A percentile compares a stretch with the other conserved stretches of the same genome.
These are phyloP conservation scores for Aptenodytes patagonicus DNA, from an alignment of 2,113 vertebrate species.

Conservation along the genomic window DNA sequence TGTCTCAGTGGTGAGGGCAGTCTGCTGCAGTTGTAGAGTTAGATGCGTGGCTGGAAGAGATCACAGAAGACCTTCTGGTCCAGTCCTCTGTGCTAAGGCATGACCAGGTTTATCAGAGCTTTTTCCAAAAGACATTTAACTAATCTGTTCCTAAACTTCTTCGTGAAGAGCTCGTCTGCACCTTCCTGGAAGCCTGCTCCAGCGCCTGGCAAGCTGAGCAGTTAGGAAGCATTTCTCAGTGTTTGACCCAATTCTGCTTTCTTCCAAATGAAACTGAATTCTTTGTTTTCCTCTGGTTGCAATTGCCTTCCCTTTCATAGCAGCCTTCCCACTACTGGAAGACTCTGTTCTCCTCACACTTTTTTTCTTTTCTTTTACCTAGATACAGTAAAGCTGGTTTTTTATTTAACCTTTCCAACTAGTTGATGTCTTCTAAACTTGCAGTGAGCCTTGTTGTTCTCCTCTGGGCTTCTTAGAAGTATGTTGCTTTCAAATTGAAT, in stretches of 20 bases:
- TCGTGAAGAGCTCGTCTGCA: background rate
- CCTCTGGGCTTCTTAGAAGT: background rate
- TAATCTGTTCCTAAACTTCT: background rate
- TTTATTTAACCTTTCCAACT: background rate
- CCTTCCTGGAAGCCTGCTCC: background rate
- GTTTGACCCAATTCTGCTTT: background rate
- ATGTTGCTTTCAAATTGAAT: background rate
- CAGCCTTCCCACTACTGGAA: background rate
- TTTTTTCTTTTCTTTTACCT: background rate
- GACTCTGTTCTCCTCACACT: background rate
- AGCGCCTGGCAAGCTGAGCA: background rate
- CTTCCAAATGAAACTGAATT: background rate
- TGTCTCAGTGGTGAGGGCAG: fast-evolving
- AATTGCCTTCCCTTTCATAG: background rate
- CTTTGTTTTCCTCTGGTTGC: background rate
- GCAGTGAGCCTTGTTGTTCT: background rate
- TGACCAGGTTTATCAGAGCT: background rate
- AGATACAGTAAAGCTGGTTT: background rate
- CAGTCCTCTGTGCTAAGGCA: background rate
- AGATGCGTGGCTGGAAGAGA: fast-evolving
- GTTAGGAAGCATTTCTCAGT: background rate
- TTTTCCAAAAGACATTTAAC: background rate
- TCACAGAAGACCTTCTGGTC: background rate
- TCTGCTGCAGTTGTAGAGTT: background rate
- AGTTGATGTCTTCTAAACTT: background rate